Percentiles rank a stretch among this genome's conserved stretches.
These are phyloP conservation scores for Dendrophyllia cribrosa DNA, from an alignment of 64 coral and sea anemone species.

Conservation along the genomic window DNA sequence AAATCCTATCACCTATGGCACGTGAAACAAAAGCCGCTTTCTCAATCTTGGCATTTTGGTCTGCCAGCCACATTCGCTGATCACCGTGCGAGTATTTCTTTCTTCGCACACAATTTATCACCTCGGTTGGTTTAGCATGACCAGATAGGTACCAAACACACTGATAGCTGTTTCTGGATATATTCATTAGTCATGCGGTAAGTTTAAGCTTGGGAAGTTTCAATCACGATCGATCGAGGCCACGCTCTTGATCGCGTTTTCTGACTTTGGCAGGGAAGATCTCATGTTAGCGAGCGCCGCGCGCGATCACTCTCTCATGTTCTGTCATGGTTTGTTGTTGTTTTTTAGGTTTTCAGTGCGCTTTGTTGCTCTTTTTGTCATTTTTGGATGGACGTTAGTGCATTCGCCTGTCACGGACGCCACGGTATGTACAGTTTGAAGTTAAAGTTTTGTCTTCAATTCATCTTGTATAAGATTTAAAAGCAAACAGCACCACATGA, in stretches of 20 bases:
- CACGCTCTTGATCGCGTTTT: not conserved
- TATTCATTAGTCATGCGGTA: slow-evolving; percentile 29
- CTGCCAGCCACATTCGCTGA: slow-evolving; percentile 18
- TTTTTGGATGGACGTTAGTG: slow-evolving; percentile 5
- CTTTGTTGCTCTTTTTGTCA: slow-evolving; percentile 1
- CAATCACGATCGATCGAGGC: not conserved
- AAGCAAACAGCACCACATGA: too few species aligned
- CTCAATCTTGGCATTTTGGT: slow-evolving; percentile 56
- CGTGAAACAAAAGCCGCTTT: slow-evolving; percentile 75
- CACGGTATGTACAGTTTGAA: not conserved
- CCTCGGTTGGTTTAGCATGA: slow-evolving; percentile 14
- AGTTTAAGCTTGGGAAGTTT: not conserved
- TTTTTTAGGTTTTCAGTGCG: slow-evolving; percentile 27
- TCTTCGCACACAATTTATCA: not conserved
- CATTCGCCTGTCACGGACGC: slow-evolving; percentile 15
- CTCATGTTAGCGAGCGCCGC: not conserved
- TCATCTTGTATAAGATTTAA: too few species aligned
- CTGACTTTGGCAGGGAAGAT: not conserved
- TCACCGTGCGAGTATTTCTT: slow-evolving; percentile 9
- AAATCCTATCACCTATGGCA: slow-evolving; percentile 22
- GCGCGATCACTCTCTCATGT: not conserved
- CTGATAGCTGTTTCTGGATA: slow-evolving; percentile 7
- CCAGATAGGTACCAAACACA: slow-evolving; percentile 10
- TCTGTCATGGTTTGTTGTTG: not conserved
- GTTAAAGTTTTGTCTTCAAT: not conserved